Evolutionary conservation across 2,797 vertebrate genomes (phyloP).

Genomic region (Lepilemur ruficaudatus): DNA sequence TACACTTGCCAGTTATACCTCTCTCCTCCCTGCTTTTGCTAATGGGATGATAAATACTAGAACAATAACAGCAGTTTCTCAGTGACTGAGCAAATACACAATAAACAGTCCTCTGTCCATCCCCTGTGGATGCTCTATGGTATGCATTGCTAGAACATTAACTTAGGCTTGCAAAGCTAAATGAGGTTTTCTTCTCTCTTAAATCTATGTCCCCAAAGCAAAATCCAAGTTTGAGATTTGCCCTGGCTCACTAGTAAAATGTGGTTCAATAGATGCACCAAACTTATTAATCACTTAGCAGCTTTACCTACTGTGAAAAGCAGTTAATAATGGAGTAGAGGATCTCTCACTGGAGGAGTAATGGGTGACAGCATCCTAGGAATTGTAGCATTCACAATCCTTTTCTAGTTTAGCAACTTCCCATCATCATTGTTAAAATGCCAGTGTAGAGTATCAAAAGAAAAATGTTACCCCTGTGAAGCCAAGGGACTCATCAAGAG

Average conservation of each 20-base stretch:
- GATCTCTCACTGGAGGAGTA: background rate
- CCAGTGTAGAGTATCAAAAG: background rate
- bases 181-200: background rate
- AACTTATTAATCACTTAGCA: background rate
- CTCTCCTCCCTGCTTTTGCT: background rate
- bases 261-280: background rate
- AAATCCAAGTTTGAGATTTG: background rate
- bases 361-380: background rate
- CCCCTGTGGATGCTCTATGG: rapidly evolving
- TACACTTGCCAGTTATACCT: background rate
- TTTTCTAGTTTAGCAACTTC: background rate
- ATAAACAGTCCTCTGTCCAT: background rate
- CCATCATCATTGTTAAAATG: background rate
- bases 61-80: background rate
- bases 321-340: background rate
- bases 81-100: background rate
- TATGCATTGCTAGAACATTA: background rate
- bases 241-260: background rate
- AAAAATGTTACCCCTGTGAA: background rate
- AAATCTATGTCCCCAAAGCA: background rate
- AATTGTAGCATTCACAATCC: background rate
- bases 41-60: background rate
- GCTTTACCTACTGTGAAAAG: background rate
- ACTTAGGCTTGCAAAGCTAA: background rate
- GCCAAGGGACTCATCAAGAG: background rate